phyloP scores from a whole-genome alignment of 2,888 invertebrate species.

The Nezara viridula region DNA sequence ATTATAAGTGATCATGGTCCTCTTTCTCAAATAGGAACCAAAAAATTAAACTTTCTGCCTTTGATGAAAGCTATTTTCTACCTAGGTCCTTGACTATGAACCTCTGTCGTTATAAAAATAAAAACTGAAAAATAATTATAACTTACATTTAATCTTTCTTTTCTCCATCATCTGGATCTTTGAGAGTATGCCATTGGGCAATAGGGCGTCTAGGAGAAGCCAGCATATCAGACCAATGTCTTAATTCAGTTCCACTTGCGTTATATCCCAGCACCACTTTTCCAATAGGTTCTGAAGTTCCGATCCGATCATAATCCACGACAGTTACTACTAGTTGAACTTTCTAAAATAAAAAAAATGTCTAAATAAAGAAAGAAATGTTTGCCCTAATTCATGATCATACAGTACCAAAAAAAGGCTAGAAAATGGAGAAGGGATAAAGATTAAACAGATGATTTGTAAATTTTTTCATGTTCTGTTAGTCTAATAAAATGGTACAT shows the following conservation, averaged over 20 bases:
- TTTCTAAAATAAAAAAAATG: constrained; percentile 81
- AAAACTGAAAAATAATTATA: neutral
- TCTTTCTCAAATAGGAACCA: neutral
- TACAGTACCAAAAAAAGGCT: no score
- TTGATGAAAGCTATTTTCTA: neutral
- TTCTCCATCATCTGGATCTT: constrained; percentile 93
- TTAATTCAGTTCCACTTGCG: constrained; percentile 96
- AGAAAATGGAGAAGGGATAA: no score
- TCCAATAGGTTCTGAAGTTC: constrained; percentile 99
- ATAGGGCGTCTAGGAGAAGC: constrained; percentile 99
- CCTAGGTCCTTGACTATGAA: neutral
- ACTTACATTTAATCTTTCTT: constrained; percentile 73
- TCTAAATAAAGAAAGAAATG: neutral
- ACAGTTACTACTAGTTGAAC: constrained; percentile 98
- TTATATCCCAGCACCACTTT: constrained; percentile 97
- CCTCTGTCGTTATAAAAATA: neutral
- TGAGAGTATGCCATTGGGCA: constrained; percentile 99
- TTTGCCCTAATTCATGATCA: no score
- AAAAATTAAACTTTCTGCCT: neutral
- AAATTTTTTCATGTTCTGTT: no score
- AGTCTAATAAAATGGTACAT: no score
- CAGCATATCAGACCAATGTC: constrained; percentile 99
- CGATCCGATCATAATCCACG: constrained; percentile 99
- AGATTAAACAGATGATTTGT: no score
- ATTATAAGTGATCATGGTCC: neutral